Evolutionary conservation across 2,888 invertebrate genomes (phyloP), one percentile per base, ranked within the genome.

Genomic region (Pedicia rivosa): DNA sequence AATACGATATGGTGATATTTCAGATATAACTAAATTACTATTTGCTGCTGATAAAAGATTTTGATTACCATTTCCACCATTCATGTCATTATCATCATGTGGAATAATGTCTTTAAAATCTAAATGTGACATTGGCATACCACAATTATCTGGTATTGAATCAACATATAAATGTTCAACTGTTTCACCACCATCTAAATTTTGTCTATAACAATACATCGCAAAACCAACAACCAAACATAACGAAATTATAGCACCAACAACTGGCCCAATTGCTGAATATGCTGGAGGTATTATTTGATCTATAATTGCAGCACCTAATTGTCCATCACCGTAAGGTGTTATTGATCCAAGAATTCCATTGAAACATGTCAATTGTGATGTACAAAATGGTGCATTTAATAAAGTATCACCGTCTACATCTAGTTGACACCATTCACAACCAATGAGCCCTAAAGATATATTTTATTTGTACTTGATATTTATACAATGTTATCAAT

Each of bases 351-450:
- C 86, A 10, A 86, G 65, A 29, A 90, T 74, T 3, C 91, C 91
- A 51, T 81, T 82, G 54, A 87, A 91, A 55, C 91, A 91, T 4
- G 77, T 69, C 3, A 76, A 71, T 51, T 84, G 78, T 2, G 78
- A 72, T 2, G 82, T 76, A 55, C 92, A 92, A 55, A 80, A 86
- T 0, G 88, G 78, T 5, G 69, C 59, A 2, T 67, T 57, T 13
- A 88, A 67, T 6, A 66, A 62, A 16, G 76, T 74, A 42, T 69
- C 68, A 2, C 79, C 81, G 51, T 87, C 83, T 5, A 72, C 65
- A 51, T 86, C 82, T 39, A 79, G 63, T 50, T 78, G 76, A 55
- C 91, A 92, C 91, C 91, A 92, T 54, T 90, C 87, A 59, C 91
- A 92, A 39, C 87, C 87, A 47, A 84, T 66, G 17, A 88, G 69